Evolutionary conservation across 2,113 vertebrate genomes (phyloP), one percentile per base, ranked within the genome.

Genomic region (Podocnemis expansa): DNA sequence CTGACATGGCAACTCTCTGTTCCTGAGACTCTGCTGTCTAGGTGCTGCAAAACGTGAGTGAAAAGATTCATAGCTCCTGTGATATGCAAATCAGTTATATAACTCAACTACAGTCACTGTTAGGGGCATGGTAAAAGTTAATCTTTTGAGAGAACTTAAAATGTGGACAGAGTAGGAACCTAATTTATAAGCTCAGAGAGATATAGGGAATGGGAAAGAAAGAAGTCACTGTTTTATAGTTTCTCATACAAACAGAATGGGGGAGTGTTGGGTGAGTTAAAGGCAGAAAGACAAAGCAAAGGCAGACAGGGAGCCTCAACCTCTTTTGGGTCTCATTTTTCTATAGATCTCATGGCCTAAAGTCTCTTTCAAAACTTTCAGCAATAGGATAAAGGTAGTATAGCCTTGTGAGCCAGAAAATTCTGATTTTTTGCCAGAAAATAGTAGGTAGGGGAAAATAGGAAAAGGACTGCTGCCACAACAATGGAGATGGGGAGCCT

Each of bases 301-400:
- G n/a, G 38, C 17, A 67, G 63, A 67, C 17, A 87, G 13, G 3
- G 13, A 52, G 5, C 2, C 91, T 85, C 21, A 34, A 94, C 49
- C 2, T 88, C 52, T 55, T 82, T 9, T 80, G 49, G 70, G 11
- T 38, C 16, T 89, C 83, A 43, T 70, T 13, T 3, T 43, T 43
- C 70, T 43, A 75, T 89, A 91, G 79, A 87, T 81, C 87, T 86
- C 43, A 49, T 54, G 34, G 82, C 67, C 22, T 91, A 78, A 78
- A 41, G 29, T 58, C 58, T 82, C 70, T 88, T 54, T 29, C 47
- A 80, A 52, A 38, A 88, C 14, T 45, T 10, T 0, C 56, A 76
- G 67, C 22, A 52, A 7, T 70, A 76, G 0, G 1, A 67, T 67
- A 67, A 67, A 67, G 60, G 34, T 21, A 17, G 60, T n/a, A 67